Evolutionary conservation across 2,113 vertebrate genomes (phyloP), one percentile per base, ranked within the genome.

Genomic region (Nanorana parkeri): DNA sequence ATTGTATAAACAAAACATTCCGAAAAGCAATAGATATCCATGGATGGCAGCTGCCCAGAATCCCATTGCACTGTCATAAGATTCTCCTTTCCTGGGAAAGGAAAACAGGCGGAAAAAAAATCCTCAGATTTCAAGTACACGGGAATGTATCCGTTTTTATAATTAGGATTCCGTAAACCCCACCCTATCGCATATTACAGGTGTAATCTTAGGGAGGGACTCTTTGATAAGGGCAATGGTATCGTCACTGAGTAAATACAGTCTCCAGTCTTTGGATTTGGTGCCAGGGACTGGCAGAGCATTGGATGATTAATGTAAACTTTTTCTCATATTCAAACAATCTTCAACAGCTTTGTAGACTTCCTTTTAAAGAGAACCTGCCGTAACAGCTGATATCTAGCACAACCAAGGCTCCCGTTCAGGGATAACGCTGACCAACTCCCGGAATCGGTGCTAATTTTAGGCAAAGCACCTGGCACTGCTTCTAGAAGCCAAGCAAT

Each of bases 121-220:
- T 68, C 67, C 36, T 68, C 68, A 26, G 21, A 24, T 8, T 26
- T 69, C 6, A 52, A 17, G 10, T 17, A 69, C 52, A 52, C 52
- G 21, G 68, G 52, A 69, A 69, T 69, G 24, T 69, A 52, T 69
- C 68, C 5, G 41, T 47, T 10, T 47, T 47, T 47, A 47, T 52
- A 69, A 69, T 24, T 69, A 24, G 17, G 23, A 17, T 16, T 69
- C 16, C 4, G 6, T 52, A 52, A 52, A 26, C 68, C 52, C 41
- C 68, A 26, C 68, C 68, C 66, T 21, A 47, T 68, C 36, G 8
- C 68, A 52, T 41, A 52, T 21, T 19, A 21, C 21, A 69, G 21
- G 68, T 69, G 47, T 69, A 69, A 69, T 24, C n/a, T 69, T 69
- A 69, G 68, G 68, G 68, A 52, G 68, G 68, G 17, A 24, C 41